Evolutionary conservation across 1,140 invertebrate genomes (phyloP).

Genomic region (Ptiloglossa arizonensis): DNA sequence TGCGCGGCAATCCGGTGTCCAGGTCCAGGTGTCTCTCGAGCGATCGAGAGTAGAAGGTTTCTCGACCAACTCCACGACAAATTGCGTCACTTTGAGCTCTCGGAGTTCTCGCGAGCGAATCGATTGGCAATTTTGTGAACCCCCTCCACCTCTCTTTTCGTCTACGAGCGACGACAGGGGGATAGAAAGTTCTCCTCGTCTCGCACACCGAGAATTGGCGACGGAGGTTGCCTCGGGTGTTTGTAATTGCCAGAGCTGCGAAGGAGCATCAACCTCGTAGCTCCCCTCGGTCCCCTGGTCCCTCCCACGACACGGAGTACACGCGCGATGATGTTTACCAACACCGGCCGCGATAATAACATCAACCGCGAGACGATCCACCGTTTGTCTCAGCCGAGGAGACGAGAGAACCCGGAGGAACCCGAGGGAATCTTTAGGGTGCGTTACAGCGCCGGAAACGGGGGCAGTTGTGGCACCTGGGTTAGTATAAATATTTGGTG

Average conservation of each 20-base stretch:
- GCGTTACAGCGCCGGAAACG: background rate
- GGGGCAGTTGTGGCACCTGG: too few species aligned
- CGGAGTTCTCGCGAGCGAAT: constrained; percentile 5
- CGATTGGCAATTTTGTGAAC: constrained; percentile 44
- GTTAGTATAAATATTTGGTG: too few species aligned
- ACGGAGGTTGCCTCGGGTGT: constrained; percentile 11
- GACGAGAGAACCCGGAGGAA: background rate
- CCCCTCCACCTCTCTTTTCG: background rate
- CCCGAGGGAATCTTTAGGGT: background rate
- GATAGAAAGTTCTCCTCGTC: background rate
- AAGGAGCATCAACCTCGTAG: constrained; percentile 17
- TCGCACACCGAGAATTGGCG: constrained; percentile 22
- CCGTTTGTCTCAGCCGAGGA: constrained; percentile 27
- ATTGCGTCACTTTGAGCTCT: background rate
- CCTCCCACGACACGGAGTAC: background rate
- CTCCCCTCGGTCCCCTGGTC: too few species aligned
- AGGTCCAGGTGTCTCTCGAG: too few species aligned
- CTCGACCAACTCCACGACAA: too few species aligned
- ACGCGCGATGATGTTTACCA: constrained; percentile 3
- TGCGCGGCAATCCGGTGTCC: background rate
- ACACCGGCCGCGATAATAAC: constrained; percentile 11
- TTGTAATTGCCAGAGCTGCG: constrained; percentile 47
- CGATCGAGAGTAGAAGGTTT: too few species aligned
- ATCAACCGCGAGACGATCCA: constrained; percentile 29
- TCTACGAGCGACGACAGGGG: background rate